Conservation (phyloP, 2,797 vertebrate species). For the Jordanella pulchra region DNA sequence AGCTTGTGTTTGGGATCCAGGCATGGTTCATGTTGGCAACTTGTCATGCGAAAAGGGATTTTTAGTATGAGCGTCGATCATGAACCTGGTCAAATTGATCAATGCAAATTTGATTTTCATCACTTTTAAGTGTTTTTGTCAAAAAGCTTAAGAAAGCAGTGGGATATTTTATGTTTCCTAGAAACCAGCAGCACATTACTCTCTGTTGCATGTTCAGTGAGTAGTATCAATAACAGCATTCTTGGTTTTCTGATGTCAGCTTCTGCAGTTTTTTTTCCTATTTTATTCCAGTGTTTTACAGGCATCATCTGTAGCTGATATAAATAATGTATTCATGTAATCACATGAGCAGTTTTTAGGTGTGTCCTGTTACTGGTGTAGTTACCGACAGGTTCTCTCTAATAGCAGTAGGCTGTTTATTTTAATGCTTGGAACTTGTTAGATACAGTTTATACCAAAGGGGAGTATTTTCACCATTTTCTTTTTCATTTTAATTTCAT, state of each 20-base stretch:
- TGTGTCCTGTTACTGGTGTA: conserved; percentile 31
- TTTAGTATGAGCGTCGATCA: conserved; percentile 16
- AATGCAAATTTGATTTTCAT: conserved; percentile 36
- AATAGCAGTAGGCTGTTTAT: conserved; percentile 69
- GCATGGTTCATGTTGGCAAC: conserved; percentile 29
- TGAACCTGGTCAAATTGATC: background rate
- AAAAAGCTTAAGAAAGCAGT: conserved; percentile 43
- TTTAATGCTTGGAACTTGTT: conserved; percentile 46
- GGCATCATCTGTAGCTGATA: conserved; percentile 36
- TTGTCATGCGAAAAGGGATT: conserved; percentile 37
- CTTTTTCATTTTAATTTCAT: conserved; percentile 62
- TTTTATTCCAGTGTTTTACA: conserved; percentile 12
- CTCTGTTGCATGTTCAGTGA: conserved; percentile 23
- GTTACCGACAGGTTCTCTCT: conserved; percentile 46
- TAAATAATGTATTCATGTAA: conserved; percentile 54
- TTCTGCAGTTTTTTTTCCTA: conserved; percentile 21
- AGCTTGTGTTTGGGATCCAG: conserved; percentile 34
- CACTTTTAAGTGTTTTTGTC: conserved; percentile 36
- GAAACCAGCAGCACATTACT: conserved; percentile 64
- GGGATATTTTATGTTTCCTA: conserved; percentile 11
- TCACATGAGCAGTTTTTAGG: conserved; percentile 56
- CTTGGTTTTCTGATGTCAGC: conserved; percentile 21
- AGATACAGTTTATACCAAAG: conserved; percentile 76
- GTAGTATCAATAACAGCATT: conserved; percentile 14
- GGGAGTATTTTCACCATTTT: conserved; percentile 58